A percentile compares a stretch with the other conserved stretches of the same genome.
Evolutionary conservation across 2,888 invertebrate species (phyloP).

Genomic region (Leptinotarsa haldemani): DNA sequence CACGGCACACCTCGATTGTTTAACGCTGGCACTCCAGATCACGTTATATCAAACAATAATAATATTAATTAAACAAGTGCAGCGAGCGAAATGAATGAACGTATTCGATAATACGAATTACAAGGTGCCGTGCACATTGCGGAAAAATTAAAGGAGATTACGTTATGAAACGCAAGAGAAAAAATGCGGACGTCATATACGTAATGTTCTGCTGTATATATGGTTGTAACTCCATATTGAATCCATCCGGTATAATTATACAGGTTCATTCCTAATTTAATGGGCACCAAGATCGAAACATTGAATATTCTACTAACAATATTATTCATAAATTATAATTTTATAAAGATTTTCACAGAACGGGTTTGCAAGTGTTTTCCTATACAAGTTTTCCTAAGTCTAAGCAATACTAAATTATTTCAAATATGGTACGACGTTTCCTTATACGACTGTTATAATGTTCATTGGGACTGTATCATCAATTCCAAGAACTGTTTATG

Average conservation of each 20-base stretch:
- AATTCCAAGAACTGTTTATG: too few relatives aligned
- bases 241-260: neutral
- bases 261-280: neutral
- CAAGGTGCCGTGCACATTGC: constrained; percentile 10
- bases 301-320: too few relatives aligned
- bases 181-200: neutral
- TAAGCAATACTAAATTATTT: too few relatives aligned
- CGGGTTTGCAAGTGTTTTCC: too few relatives aligned
- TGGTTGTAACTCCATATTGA: neutral
- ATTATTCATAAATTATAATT: too few relatives aligned
- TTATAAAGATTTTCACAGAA: too few relatives aligned
- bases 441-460: too few relatives aligned
- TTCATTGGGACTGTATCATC: too few relatives aligned
- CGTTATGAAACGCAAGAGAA: neutral
- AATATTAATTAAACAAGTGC: constrained; percentile 2
- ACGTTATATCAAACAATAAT: constrained; percentile 21
- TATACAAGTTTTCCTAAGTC: too few relatives aligned
- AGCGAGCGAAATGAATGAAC: constrained; percentile 14
- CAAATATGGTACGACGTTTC: too few relatives aligned
- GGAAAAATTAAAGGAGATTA: constrained; percentile 1
- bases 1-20: constrained; percentile 24
- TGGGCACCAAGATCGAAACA: too few relatives aligned
- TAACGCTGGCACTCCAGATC: constrained; percentile 22
- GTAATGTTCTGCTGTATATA: neutral
- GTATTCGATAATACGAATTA: constrained; percentile 5